Conservation (phyloP, 2,888 invertebrate species). For the Pollenia amentaria region DNA sequence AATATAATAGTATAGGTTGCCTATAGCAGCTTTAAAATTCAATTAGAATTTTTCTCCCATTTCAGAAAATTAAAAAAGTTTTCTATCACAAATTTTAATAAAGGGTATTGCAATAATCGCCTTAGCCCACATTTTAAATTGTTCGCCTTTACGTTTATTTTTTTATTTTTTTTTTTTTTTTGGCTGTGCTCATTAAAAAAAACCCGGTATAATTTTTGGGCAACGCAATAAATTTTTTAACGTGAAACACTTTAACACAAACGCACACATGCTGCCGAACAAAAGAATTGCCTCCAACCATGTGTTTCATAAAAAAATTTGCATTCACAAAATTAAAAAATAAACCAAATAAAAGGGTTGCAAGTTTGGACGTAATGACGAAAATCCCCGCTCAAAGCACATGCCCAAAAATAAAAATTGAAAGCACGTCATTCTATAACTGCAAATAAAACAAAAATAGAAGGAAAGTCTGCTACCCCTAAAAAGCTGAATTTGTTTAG, state of each 20-base stretch:
- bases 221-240: slow-evolving; percentile 70
- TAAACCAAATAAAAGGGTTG: slow-evolving; percentile 63
- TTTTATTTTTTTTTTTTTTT: slow-evolving; percentile 17
- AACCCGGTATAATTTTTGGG: slow-evolving; percentile 60
- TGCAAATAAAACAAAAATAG: slow-evolving; percentile 14
- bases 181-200: slow-evolving; percentile 4
- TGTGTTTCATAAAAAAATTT: slow-evolving; percentile 21
- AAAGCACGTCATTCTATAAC: slow-evolving; percentile 12
- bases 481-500: slow-evolving; percentile 54
- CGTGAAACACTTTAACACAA: neutral
- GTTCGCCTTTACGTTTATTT: neutral
- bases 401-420: slow-evolving; percentile 14
- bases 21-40: too few relatives aligned
- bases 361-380: slow-evolving; percentile 45
- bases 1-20: too few relatives aligned
- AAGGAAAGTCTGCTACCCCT: slow-evolving; percentile 57
- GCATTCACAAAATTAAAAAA: slow-evolving; percentile 20
- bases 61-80: too few relatives aligned
- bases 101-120: neutral
- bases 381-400: slow-evolving; percentile 22
- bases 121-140: neutral
- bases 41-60: too few relatives aligned
- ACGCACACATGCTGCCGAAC: slow-evolving; percentile 17
- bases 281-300: slow-evolving; percentile 47
- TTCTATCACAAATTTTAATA: too few relatives aligned